phyloP scores from a whole-genome alignment of 2,888 invertebrate species.

The Chrysotoxum bicinctum region DNA sequence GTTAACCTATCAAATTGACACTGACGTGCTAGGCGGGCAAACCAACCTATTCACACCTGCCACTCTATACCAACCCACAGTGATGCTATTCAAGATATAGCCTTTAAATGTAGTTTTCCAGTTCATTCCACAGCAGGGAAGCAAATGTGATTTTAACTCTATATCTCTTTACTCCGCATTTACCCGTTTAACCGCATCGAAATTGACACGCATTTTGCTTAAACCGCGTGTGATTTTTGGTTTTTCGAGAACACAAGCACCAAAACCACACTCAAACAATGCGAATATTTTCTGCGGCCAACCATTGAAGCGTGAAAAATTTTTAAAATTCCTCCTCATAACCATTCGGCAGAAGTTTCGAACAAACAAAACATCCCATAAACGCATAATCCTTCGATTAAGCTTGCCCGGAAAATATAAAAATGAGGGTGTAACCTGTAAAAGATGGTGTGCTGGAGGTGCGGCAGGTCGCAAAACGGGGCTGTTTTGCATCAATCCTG shows the following conservation, averaged over 20 bases:
- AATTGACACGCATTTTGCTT: constrained; percentile 22
- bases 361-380: constrained; percentile 70
- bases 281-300: constrained; percentile 56
- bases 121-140: constrained; percentile 39
- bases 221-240: constrained; percentile 54
- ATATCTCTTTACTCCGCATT: background rate
- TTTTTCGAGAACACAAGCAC: constrained; percentile 42
- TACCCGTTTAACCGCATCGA: constrained; percentile 50
- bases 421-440: constrained; percentile 29
- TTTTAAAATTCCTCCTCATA: constrained; percentile 33
- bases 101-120: constrained; percentile 61
- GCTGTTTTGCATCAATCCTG: constrained; percentile 8
- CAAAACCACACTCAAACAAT: constrained; percentile 42
- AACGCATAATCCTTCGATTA: constrained; percentile 70
- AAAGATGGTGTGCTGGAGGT: constrained; percentile 12
- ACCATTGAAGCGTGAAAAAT: constrained; percentile 61
- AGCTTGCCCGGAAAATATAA: constrained; percentile 17
- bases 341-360: constrained; percentile 48
- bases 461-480: background rate
- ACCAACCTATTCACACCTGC: constrained; percentile 35
- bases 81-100: background rate
- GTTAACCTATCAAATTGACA: constrained; percentile 22
- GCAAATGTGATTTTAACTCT: background rate
- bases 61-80: background rate
- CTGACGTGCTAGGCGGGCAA: constrained; percentile 39